Conservation (phyloP, 2,113 vertebrate genomes). For the Grallaria varia region DNA sequence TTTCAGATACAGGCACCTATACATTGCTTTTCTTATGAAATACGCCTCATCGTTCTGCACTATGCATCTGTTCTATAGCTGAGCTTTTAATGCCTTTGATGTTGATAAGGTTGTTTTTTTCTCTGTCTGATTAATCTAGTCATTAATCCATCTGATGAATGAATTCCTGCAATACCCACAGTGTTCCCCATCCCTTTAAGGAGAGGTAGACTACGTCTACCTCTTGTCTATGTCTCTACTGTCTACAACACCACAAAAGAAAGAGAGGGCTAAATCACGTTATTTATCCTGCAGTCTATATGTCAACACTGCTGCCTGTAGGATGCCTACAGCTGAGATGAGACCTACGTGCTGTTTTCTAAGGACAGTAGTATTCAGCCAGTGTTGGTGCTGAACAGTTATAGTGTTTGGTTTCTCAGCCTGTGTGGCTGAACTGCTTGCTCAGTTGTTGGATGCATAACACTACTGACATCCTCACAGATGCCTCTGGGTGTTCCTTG, state of each 20-base stretch:
- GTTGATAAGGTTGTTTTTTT: not conserved
- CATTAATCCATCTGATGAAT: not conserved
- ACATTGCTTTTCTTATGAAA: not conserved
- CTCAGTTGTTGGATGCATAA: not conserved
- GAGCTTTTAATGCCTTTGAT: not conserved
- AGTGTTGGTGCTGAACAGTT: rapidly evolving
- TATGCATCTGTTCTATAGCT: not conserved
- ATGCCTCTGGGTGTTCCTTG: not conserved
- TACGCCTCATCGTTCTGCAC: not conserved
- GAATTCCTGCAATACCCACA: not conserved
- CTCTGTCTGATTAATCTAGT: not conserved
- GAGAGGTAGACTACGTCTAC: not conserved
- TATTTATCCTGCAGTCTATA: not conserved
- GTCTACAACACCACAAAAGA: not conserved
- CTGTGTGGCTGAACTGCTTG: not conserved
- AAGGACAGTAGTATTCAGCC: not conserved
- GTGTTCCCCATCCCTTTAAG: not conserved
- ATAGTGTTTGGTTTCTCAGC: not conserved
- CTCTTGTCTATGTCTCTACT: not conserved
- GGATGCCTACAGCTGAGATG: not conserved
- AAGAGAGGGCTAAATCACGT: not conserved
- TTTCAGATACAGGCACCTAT: not conserved
- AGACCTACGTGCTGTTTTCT: not conserved
- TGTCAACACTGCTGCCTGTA: not conserved
- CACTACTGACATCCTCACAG: not conserved